Evolutionary conservation across 2,888 invertebrate genomes (phyloP).

Genomic region (Junonia oenone): DNA sequence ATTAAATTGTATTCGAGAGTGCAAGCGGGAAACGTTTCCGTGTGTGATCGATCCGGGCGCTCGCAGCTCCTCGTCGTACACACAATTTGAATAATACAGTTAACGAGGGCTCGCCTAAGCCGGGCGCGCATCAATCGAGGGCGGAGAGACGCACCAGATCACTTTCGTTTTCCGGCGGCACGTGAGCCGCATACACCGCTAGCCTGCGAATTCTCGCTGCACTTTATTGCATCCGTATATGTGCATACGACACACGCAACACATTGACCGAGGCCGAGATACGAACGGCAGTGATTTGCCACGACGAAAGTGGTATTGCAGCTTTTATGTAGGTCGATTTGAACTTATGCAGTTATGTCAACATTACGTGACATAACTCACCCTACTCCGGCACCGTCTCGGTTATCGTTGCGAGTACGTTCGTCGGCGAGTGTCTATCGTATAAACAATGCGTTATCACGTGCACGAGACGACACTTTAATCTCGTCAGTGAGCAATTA

Average conservation of each 20-base stretch:
- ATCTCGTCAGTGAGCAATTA: constrained; percentile 66
- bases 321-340: constrained; percentile 76
- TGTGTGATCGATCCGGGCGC: constrained; percentile 52
- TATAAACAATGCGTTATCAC: constrained; percentile 24
- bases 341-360: constrained; percentile 57
- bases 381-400: constrained; percentile 9
- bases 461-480: constrained; percentile 51
- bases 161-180: constrained; percentile 72
- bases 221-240: constrained; percentile 75
- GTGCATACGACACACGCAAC: constrained; percentile 75
- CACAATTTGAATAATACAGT: constrained; percentile 71
- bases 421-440: neutral
- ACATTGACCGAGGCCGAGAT: constrained; percentile 78
- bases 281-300: constrained; percentile 72
- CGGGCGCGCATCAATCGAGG: constrained; percentile 66
- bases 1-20: constrained; percentile 40
- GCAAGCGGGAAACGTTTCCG: constrained; percentile 34
- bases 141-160: constrained; percentile 71
- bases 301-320: constrained; percentile 78
- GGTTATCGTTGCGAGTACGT: constrained; percentile 2
- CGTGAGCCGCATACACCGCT: constrained; percentile 70
- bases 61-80: constrained; percentile 42
- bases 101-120: constrained; percentile 67
- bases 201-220: constrained; percentile 72
- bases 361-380: constrained; percentile 55